Evolutionary conservation across 2,113 vertebrate genomes (phyloP).

Genomic region (Passerina amoena): DNA sequence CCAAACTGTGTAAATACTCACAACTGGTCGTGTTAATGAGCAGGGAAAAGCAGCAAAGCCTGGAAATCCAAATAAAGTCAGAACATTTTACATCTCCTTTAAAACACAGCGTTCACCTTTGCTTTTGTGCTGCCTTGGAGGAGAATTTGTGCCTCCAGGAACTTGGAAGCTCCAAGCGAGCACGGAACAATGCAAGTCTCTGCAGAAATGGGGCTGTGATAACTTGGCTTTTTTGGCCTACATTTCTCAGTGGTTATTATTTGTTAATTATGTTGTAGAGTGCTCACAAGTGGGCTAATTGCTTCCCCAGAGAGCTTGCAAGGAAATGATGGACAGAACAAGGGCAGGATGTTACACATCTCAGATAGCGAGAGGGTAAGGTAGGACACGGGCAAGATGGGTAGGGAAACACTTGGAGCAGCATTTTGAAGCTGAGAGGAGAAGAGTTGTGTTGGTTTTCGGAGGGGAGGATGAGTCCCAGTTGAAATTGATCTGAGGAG

Average conservation of each 20-base stretch:
- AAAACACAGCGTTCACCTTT: background rate
- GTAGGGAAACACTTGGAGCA: background rate
- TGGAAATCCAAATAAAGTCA: conserved; percentile 27
- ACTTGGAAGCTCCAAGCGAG: background rate
- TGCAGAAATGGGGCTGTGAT: conserved; percentile 48
- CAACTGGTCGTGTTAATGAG: background rate
- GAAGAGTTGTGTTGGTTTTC: background rate
- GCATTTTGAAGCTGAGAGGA: background rate
- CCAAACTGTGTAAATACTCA: background rate
- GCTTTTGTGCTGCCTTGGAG: conserved; percentile 23
- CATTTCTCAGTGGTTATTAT: conserved; percentile 53
- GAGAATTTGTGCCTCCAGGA: conserved; percentile 40
- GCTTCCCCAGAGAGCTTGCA: conserved; percentile 50
- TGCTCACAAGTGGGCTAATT: conserved; percentile 62
- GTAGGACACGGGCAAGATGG: background rate
- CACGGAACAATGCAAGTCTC: conserved; percentile 34
- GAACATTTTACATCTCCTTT: background rate
- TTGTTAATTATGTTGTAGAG: conserved; percentile 61
- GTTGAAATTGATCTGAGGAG: background rate
- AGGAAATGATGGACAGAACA: conserved; percentile 63
- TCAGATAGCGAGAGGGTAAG: background rate
- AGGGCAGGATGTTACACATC: conserved; percentile 52
- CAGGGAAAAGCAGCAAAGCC: background rate
- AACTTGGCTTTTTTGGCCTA: conserved; percentile 61
- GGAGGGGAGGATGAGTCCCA: background rate